Conservation (phyloP, 2,797 vertebrate species). For the Cheirogaleus major region DNA sequence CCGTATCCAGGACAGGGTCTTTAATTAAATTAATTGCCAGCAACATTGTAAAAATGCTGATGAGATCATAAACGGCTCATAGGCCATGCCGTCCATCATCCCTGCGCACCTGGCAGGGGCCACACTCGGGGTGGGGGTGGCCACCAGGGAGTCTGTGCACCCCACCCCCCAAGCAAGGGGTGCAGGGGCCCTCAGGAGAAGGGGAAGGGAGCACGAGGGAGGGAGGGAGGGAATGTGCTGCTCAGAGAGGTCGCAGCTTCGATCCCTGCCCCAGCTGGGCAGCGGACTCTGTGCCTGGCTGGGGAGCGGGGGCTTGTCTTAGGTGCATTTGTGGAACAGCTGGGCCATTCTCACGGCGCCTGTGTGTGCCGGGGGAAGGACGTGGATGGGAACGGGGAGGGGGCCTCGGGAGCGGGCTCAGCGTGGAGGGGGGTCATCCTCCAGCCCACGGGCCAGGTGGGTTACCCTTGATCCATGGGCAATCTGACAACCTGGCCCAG, state of each 20-base stretch:
- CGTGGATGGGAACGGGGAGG: neutral
- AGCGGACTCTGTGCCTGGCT: neutral
- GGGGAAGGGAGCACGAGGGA: neutral
- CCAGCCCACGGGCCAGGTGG: neutral
- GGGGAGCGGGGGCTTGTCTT: neutral
- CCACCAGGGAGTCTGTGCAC: neutral
- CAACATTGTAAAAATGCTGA: conserved; percentile 93
- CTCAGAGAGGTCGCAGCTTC: neutral
- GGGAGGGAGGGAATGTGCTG: neutral
- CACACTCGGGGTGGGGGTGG: conserved; percentile 61
- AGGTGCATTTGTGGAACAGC: too few species aligned
- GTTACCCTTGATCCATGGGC: neutral
- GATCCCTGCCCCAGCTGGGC: neutral
- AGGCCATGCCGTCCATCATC: conserved; percentile 91
- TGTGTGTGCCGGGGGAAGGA: neutral
- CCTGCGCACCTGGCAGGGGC: conserved; percentile 86
- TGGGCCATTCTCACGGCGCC: neutral
- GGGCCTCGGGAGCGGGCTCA: neutral
- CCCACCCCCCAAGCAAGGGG: neutral
- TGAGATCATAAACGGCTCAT: conserved; percentile 93
- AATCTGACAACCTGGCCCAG: neutral
- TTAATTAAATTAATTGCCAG: conserved; percentile 98
- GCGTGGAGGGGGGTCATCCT: fast-evolving
- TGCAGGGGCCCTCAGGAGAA: neutral
- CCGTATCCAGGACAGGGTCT: conserved; percentile 91